Conservation (phyloP, 2,797 vertebrate genomes). For the Halcyon chelicuti region DNA sequence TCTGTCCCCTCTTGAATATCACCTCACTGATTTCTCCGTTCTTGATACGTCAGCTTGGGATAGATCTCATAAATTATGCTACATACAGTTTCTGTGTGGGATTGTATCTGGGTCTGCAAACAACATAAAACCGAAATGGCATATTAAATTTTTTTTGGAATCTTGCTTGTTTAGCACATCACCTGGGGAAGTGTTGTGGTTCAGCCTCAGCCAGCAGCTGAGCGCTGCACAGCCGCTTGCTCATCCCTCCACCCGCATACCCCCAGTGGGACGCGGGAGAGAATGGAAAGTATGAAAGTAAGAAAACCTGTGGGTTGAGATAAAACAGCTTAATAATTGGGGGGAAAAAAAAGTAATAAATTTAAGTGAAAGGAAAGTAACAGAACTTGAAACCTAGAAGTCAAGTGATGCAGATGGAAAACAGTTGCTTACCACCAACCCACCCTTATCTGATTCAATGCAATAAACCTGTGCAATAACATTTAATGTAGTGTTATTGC, state of each 20-base stretch:
- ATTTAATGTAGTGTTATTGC: too few species aligned
- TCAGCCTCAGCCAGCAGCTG: background rate
- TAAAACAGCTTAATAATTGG: background rate
- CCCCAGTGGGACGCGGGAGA: background rate
- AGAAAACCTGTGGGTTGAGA: background rate
- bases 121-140: background rate
- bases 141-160: background rate
- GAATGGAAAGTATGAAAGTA: background rate
- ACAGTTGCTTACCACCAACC: background rate
- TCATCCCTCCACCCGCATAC: background rate
- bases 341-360: too few species aligned
- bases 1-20: background rate
- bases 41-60: background rate
- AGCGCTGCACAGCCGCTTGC: background rate
- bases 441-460: background rate
- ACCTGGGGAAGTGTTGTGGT: background rate
- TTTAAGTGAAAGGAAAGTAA: background rate
- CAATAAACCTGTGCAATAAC: too few species aligned
- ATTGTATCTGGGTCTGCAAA: background rate
- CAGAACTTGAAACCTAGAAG: background rate
- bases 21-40: background rate
- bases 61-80: background rate
- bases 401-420: background rate
- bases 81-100: background rate
- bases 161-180: background rate